phyloP scores from a whole-genome alignment of 2,113 vertebrate species.

The Proteles cristata region DNA sequence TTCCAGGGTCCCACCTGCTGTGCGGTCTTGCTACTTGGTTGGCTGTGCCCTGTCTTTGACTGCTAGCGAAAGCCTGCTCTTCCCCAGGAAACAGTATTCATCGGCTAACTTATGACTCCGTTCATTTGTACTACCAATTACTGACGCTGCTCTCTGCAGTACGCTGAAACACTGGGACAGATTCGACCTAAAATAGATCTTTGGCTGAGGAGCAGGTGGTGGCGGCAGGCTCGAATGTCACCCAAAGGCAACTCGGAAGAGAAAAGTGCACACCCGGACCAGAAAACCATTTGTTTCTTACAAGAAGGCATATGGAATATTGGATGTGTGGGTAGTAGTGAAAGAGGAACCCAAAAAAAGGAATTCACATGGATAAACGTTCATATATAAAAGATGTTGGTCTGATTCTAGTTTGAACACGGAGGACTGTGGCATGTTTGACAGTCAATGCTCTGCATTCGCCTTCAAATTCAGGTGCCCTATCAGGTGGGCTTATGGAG shows the following conservation, averaged over 20 bases:
- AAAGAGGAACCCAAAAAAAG: constrained; percentile 70
- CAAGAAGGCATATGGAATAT: constrained; percentile 79
- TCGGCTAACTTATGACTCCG: constrained; percentile 22
- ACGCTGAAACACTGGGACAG: constrained; percentile 38
- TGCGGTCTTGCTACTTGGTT: neutral
- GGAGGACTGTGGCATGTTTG: neutral
- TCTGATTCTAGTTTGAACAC: constrained; percentile 37
- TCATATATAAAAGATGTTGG: constrained; percentile 48
- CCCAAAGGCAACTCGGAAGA: constrained; percentile 60
- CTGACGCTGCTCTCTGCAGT: constrained; percentile 10
- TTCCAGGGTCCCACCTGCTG: neutral
- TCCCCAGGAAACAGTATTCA: constrained; percentile 21
- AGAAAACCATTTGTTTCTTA: constrained; percentile 72
- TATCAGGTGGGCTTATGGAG: too few species aligned
- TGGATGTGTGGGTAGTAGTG: constrained; percentile 76
- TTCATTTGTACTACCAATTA: constrained; percentile 26
- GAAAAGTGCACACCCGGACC: constrained; percentile 56
- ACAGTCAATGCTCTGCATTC: neutral
- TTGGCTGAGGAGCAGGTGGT: constrained; percentile 65
- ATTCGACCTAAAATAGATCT: constrained; percentile 65
- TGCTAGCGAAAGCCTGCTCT: neutral
- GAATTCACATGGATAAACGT: constrained; percentile 68
- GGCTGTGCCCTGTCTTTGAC: neutral
- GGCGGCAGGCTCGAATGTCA: constrained; percentile 75
- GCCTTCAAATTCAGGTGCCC: neutral